These are phyloP conservation scores for Simalia tracyae DNA, from an alignment of 2,797 vertebrate species.

Conservation along the genomic window DNA sequence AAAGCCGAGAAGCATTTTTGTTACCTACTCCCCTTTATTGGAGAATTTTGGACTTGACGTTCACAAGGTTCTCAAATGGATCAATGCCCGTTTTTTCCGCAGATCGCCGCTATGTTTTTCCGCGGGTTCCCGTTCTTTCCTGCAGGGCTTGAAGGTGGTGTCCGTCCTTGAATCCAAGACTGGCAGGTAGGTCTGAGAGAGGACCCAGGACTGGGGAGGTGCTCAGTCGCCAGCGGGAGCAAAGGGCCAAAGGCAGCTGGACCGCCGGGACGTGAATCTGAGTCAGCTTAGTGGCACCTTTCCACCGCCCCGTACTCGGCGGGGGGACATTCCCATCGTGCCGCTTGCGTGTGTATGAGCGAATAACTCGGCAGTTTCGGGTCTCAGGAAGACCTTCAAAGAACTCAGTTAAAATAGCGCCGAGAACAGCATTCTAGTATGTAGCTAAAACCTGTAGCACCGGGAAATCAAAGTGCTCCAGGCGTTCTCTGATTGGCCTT, in stretches of 20 bases:
- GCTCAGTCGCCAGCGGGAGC: neutral
- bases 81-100: neutral
- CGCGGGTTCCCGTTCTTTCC: neutral
- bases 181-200: neutral
- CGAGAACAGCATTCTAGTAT: neutral
- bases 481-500: no score
- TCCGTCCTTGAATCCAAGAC: neutral
- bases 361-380: slow-evolving; percentile 15
- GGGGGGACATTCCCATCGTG: neutral
- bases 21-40: neutral
- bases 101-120: neutral
- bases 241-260: neutral
- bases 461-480: neutral
- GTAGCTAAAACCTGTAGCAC: neutral
- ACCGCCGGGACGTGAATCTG: neutral
- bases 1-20: neutral
- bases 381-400: neutral
- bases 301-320: neutral
- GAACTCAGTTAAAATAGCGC: neutral
- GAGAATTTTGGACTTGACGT: neutral
- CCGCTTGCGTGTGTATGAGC: neutral
- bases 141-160: neutral
- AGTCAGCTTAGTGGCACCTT: neutral
- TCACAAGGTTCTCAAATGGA: neutral
- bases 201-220: neutral